Conservation (phyloP, 1,140 invertebrate species). For the Diachasmimorpha longicaudata region DNA sequence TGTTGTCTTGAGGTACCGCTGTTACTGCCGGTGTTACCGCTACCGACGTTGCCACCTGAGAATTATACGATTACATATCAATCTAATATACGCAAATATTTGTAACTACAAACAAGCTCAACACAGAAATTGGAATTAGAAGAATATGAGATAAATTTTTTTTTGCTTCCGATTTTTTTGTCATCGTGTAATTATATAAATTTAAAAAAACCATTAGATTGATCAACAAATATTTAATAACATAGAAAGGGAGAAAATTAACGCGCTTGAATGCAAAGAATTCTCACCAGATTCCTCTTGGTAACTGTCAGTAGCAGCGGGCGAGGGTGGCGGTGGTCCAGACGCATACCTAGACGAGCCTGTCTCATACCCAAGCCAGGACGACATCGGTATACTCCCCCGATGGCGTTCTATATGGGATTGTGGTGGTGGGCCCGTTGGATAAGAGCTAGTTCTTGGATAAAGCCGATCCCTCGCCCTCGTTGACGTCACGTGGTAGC, state of each 20-base stretch:
- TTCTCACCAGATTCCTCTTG: constrained; percentile 50
- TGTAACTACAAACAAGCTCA: too few species aligned
- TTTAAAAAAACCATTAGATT: too few species aligned
- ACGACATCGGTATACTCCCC: constrained; percentile 45
- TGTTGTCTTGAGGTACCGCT: constrained; percentile 48
- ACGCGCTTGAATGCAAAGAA: not conserved
- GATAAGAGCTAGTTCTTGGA: constrained; percentile 51
- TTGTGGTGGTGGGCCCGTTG: constrained; percentile 55
- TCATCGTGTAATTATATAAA: too few species aligned
- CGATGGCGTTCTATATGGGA: constrained; percentile 58
- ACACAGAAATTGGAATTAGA: too few species aligned
- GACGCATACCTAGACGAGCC: constrained; percentile 52
- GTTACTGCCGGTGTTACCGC: constrained; percentile 27
- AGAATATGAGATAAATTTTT: too few species aligned
- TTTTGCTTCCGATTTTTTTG: too few species aligned
- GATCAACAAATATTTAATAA: too few species aligned
- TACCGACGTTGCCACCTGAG: constrained; percentile 24
- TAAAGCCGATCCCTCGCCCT: constrained; percentile 60
- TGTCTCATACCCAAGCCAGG: constrained; percentile 54
- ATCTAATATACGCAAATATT: too few species aligned
- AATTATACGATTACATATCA: constrained; percentile 2
- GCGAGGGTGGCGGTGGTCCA: constrained; percentile 53
- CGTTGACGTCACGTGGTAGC: constrained; percentile 59
- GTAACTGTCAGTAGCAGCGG: constrained; percentile 51
- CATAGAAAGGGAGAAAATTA: too few species aligned